Evolutionary conservation across 2,797 vertebrate species (phyloP).

Genomic region (Falco berigora): DNA sequence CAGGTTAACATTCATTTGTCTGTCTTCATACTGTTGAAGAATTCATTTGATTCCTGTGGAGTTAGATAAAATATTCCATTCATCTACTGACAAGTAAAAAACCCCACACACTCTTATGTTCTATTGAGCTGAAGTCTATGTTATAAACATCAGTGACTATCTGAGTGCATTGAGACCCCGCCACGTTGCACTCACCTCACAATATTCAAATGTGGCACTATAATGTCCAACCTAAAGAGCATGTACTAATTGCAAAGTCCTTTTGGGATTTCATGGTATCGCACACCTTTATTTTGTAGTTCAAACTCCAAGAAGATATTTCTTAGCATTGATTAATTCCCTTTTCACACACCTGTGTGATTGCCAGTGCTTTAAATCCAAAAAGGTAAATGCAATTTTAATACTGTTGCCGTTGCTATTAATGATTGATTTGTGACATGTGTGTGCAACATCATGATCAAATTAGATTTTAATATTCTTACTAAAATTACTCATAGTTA

Average conservation of each 20-base stretch:
- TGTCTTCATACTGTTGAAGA: slow-evolving; percentile 35
- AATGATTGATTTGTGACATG: slow-evolving; percentile 14
- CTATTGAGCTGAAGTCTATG: not conserved
- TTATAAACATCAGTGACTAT: not conserved
- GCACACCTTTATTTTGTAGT: not conserved
- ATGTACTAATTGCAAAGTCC: not conserved
- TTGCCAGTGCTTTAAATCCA: not conserved
- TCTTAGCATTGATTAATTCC: not conserved
- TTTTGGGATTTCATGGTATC: not conserved
- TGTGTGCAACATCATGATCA: not conserved
- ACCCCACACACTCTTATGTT: not conserved
- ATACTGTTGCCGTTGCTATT: not conserved
- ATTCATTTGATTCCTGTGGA: slow-evolving; percentile 29
- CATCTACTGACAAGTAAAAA: slow-evolving; percentile 1
- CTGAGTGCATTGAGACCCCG: not conserved
- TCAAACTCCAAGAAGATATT: not conserved
- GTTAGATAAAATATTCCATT: not conserved
- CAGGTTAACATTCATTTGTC: slow-evolving; percentile 58
- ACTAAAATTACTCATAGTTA: slow-evolving; percentile 11
- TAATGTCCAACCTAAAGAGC: not conserved
- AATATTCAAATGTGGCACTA: not conserved
- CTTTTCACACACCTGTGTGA: not conserved
- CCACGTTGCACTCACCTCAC: not conserved
- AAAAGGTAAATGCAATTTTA: not conserved
- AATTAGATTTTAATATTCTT: not conserved